phyloP scores from a whole-genome alignment of 2,888 invertebrate genomes.

The Cryptus armator region DNA sequence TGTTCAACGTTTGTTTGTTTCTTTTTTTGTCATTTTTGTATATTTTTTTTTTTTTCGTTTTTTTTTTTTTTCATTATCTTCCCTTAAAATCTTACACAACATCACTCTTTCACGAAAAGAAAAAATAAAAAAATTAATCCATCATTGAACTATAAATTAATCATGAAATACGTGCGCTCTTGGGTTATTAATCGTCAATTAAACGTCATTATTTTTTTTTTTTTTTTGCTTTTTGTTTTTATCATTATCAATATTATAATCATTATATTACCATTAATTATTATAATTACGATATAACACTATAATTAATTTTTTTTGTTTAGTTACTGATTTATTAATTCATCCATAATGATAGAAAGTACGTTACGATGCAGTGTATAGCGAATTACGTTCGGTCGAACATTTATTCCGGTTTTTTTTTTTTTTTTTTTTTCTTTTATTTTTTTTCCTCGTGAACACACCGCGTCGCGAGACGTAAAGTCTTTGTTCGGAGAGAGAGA shows the following conservation, averaged over 20 bases:
- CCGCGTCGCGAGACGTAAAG: slow-evolving; percentile 72
- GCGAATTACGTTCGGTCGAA: slow-evolving; percentile 75
- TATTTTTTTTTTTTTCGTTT: slow-evolving; percentile 38
- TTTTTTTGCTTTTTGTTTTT: slow-evolving; percentile 72
- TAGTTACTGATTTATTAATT: slow-evolving; percentile 74
- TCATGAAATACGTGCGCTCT: slow-evolving; percentile 81
- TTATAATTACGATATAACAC: slow-evolving; percentile 84
- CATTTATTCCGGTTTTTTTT: slow-evolving; percentile 62
- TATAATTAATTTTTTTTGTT: slow-evolving; percentile 78
- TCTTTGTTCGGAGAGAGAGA: slow-evolving; percentile 50
- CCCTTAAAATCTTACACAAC: slow-evolving; percentile 77
- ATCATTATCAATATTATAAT: slow-evolving; percentile 81
- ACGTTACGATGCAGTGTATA: slow-evolving; percentile 79
- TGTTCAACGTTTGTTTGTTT: slow-evolving; percentile 69
- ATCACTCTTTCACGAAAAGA: slow-evolving; percentile 77
- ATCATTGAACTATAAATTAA: slow-evolving; percentile 80
- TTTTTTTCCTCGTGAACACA: slow-evolving; percentile 62
- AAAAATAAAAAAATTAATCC: slow-evolving; percentile 70
- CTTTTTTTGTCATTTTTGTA: slow-evolving; percentile 43
- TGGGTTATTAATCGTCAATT: slow-evolving; percentile 80
- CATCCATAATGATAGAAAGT: slow-evolving; percentile 80
- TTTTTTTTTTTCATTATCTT: slow-evolving; percentile 45
- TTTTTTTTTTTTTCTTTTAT: slow-evolving; percentile 40
- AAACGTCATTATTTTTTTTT: slow-evolving; percentile 77
- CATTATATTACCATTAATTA: slow-evolving; percentile 83